Base-by-base conservation (phyloP, 2,888 invertebrate genomes). In the Oegoconia quadripuncta region DNA sequence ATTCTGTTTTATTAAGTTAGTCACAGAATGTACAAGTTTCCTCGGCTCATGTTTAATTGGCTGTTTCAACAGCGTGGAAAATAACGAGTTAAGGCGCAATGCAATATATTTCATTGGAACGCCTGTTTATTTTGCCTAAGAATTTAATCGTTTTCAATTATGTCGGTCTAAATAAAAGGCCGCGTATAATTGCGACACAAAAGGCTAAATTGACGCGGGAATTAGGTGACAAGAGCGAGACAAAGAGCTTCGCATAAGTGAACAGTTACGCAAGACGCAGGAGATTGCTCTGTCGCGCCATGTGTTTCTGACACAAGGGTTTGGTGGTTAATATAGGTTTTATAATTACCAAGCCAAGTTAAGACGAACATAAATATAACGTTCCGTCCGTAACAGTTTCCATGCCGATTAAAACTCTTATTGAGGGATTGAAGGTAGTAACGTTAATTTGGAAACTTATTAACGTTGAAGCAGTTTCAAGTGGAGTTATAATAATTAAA, bases 1-100 rank as follows among this genome's bases (percentile, higher is more conserved):
- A 82, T 80, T 79, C 72, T 68, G 70, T 74, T 80, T 79, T 77
- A 81, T 83, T 79, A 80, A 79, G 69, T 79, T 74, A 71, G 65
- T 67, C 66, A 60, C 61, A 68, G 66, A 73, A 74, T 74, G 74
- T 72, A 64, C 63, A 76, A 80, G 72, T 80, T 81, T 72, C 71
- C 72, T 73, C 59, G 54, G 69, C 64, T 72, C 69, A 70, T 74
- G 75, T 74, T 72, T 74, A 75, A 78, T 76, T 75, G 72, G 70
- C 67, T 70, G 72, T 68, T 66, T 64, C 63, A 61, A 61, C 68
- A 64, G 66, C 55, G 70, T 67, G 59, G 52, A 58, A 62, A 69
- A 70, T 69, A 62, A 58, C 52, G 49, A 56, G 23, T 23, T 9
- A 23, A 23, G 23, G 9, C 23, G n/a, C 23, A 23, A 8, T n/a